phyloP scores from a whole-genome alignment of 2,113 vertebrate genomes.

The Eulemur rufifrons region DNA sequence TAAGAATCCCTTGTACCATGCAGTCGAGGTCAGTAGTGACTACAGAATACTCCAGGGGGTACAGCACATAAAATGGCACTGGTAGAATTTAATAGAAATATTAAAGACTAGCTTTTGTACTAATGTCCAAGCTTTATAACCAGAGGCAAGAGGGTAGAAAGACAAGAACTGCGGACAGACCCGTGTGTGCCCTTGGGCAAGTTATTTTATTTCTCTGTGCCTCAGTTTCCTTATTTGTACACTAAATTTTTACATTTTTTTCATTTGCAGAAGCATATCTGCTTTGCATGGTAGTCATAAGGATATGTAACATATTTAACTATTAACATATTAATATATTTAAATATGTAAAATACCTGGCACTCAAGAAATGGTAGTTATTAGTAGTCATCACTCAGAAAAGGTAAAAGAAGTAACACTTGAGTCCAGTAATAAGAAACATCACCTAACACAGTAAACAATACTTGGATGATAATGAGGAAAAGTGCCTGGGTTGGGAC shows the following conservation, averaged over 20 bases:
- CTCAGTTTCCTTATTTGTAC: background rate
- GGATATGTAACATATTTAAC: background rate
- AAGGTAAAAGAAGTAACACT: background rate
- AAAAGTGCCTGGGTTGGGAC: background rate
- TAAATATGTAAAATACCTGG: background rate
- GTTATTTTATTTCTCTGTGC: background rate
- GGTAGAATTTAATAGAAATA: background rate
- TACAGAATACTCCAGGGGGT: background rate
- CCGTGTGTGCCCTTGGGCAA: background rate
- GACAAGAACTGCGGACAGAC: background rate
- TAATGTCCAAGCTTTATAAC: background rate
- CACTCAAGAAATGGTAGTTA: background rate
- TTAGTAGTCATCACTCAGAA: background rate
- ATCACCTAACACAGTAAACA: background rate
- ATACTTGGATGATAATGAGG: background rate
- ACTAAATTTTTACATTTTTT: background rate
- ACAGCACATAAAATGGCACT: background rate
- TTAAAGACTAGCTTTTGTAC: background rate
- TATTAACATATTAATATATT: too few relatives aligned
- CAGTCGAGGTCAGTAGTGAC: background rate
- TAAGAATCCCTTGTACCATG: background rate
- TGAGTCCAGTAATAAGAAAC: background rate
- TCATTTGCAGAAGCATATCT: slow-evolving; percentile 1
- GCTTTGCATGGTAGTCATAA: background rate
- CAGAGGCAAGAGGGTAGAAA: background rate